These are phyloP conservation scores for Telmatherina bonti DNA, from an alignment of 2,797 vertebrate genomes.

Conservation along the genomic window DNA sequence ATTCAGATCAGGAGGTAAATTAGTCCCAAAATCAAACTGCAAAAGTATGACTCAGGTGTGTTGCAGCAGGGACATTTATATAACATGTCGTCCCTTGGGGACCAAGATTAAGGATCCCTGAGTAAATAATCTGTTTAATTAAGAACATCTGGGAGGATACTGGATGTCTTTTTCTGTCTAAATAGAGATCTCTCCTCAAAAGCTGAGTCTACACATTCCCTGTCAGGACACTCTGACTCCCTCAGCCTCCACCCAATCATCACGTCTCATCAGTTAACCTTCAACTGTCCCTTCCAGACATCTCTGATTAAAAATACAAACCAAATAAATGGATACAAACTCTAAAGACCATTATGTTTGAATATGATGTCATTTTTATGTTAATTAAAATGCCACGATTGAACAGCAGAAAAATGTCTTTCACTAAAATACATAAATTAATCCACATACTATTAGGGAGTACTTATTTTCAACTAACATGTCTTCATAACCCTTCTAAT, in stretches of 20 bases:
- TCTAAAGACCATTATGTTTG: background rate
- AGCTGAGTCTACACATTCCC: constrained; percentile 64
- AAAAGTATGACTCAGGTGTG: background rate
- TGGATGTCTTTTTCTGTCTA: constrained; percentile 25
- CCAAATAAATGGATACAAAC: constrained; percentile 6
- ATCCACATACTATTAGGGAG: too few relatives aligned
- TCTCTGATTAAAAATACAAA: background rate
- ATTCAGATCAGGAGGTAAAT: too few relatives aligned
- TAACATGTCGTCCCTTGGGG: background rate
- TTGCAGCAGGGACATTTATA: background rate
- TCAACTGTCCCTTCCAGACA: background rate
- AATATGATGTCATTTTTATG: background rate
- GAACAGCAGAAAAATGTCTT: background rate
- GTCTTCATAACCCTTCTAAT: background rate
- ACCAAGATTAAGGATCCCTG: background rate
- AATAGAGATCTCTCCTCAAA: constrained; percentile 41
- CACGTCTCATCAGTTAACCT: background rate
- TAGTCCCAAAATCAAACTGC: too few relatives aligned
- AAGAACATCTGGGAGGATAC: constrained; percentile 39
- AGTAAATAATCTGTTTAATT: constrained; percentile 52
- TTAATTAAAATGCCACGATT: background rate
- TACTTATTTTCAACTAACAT: background rate
- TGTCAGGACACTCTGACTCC: constrained; percentile 31
- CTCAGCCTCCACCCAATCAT: background rate
- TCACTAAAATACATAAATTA: background rate